phyloP scores from a whole-genome alignment of 1,140 invertebrate species.

The Parapsyche elsis region DNA sequence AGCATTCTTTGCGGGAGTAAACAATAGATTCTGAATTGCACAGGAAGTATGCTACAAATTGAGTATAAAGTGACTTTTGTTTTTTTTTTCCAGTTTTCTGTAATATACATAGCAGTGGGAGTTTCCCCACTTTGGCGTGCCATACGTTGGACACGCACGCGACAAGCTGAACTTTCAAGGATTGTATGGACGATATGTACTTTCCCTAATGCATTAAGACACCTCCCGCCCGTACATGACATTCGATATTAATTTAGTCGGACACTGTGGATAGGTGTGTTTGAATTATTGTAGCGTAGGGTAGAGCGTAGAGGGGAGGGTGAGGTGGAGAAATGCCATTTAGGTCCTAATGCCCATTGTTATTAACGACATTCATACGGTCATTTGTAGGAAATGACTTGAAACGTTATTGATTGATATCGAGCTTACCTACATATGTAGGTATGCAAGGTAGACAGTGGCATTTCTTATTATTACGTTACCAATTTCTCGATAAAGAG shows the following conservation, averaged over 20 bases:
- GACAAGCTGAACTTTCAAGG: background rate
- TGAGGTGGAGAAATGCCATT: background rate
- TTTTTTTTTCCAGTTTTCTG: background rate
- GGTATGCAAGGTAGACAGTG: too few relatives aligned
- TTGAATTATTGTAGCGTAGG: constrained; percentile 28
- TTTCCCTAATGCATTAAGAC: constrained; percentile 33
- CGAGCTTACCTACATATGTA: background rate
- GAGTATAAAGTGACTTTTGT: background rate
- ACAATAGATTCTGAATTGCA: too few relatives aligned
- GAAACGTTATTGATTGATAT: constrained; percentile 28
- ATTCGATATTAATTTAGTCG: constrained; percentile 26
- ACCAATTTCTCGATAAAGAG: too few relatives aligned
- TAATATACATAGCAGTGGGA: background rate
- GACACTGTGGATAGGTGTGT: constrained; percentile 33
- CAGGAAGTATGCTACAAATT: background rate
- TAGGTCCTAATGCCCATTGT: constrained; percentile 32
- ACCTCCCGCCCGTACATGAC: background rate
- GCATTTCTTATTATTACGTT: too few relatives aligned
- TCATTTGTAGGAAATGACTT: constrained; percentile 25
- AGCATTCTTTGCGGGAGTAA: too few relatives aligned
- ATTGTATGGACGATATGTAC: background rate
- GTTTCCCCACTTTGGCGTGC: background rate
- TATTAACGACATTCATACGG: constrained; percentile 34
- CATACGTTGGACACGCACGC: constrained; percentile 1
- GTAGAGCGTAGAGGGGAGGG: background rate